Percentiles rank a stretch among this genome's conserved stretches.
Evolutionary conservation across 2,797 vertebrate genomes (phyloP).

Genomic region (Muscicapa comitata): DNA sequence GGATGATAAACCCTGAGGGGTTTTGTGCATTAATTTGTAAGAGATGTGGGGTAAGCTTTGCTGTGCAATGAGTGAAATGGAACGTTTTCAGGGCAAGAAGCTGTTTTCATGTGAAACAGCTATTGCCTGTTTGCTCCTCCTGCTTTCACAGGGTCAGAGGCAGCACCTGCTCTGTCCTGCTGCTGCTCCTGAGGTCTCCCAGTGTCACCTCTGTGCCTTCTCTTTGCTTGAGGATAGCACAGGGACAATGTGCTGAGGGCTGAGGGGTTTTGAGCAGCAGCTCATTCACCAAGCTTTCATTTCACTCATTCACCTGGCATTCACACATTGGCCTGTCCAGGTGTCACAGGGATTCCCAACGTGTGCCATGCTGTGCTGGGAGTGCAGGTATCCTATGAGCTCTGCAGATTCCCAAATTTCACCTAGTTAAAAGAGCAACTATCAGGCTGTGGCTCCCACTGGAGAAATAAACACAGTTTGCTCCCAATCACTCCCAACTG

Average conservation of each 20-base stretch:
- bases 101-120: not conserved
- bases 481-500: not conserved
- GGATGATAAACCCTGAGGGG: not conserved
- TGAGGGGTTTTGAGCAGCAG: not conserved
- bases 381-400: rapidly evolving
- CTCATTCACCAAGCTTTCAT: not conserved
- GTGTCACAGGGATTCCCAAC: rapidly evolving
- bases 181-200: not conserved
- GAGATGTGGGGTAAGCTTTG: rapidly evolving
- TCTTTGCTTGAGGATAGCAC: not conserved
- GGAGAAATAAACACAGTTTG: rapidly evolving
- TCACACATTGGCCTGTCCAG: not conserved
- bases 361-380: not conserved
- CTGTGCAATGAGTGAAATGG: rapidly evolving
- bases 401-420: no score
- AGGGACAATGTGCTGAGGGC: not conserved
- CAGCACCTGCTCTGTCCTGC: not conserved
- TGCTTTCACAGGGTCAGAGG: rapidly evolving
- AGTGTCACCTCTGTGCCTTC: no score
- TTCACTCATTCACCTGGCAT: rapidly evolving
- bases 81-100: not conserved
- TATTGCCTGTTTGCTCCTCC: not conserved
- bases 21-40: not conserved
- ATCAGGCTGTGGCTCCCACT: rapidly evolving
- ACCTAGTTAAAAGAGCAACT: not conserved